These are phyloP conservation scores for Epirrhoe tristata DNA, from an alignment of 2,888 invertebrate species.

Conservation along the genomic window DNA sequence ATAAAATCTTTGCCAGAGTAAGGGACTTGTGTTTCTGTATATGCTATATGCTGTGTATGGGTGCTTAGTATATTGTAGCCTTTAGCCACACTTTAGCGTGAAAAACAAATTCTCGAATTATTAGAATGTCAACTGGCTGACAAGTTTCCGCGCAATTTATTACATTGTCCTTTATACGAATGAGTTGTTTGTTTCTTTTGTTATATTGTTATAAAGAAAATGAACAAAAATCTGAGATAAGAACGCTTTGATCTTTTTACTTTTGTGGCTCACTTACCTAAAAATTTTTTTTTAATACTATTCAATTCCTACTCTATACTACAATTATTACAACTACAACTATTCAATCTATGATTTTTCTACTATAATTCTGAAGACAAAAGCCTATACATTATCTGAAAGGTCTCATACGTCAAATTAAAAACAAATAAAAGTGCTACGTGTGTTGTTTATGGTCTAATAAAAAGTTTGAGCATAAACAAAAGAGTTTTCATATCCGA, in stretches of 20 bases:
- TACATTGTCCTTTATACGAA: constrained; percentile 10
- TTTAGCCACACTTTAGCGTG: neutral
- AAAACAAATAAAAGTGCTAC: constrained; percentile 17
- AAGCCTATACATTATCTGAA: neutral
- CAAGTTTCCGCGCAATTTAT: constrained; percentile 19
- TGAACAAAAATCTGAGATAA: constrained; percentile 1
- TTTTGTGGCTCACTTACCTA: neutral
- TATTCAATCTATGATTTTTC: no score
- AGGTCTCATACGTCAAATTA: constrained; percentile 21
- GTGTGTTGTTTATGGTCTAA: constrained; percentile 26
- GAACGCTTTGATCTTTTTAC: neutral
- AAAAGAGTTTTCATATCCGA: constrained; percentile 18
- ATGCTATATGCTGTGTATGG: no score
- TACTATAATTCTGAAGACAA: no score
- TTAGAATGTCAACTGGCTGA: constrained; percentile 6
- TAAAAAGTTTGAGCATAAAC: constrained; percentile 28
- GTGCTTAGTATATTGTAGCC: neutral
- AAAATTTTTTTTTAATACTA: no score
- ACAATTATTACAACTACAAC: no score
- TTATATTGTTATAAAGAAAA: constrained; percentile 11
- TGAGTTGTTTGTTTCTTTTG: constrained; percentile 15
- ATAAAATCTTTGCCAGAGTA: no score
- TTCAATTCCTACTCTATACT: no score
- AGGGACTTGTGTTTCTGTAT: no score
- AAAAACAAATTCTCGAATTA: constrained; percentile 13